Evolutionary conservation across 1,140 invertebrate genomes (phyloP), one percentile per base, ranked within the genome.

Genomic region (Mercenaria mercenaria): DNA sequence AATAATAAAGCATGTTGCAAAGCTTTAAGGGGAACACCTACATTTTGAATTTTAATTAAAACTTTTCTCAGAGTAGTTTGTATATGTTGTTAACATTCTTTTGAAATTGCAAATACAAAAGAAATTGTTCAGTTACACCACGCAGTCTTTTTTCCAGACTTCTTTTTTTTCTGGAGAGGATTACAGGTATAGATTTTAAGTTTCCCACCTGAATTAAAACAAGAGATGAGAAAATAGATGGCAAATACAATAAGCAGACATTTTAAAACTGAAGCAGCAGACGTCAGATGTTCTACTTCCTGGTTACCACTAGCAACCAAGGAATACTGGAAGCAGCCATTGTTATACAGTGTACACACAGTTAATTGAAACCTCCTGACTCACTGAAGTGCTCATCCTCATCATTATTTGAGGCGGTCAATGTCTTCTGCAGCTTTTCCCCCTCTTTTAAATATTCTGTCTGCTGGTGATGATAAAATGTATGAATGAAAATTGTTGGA

Each of bases 271-370:
- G 34, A 39, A 39, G 67, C 11, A 72, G 67, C 67, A 72, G 67
- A 37, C 67, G 67, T 72, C 34, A 72, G 67, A 72, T 72, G 74
- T 26, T 52, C 50, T 34, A 77, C 74, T 50, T 77, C 74, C 74
- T 77, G 74, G 74, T 77, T 77, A 52, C 74, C 74, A 41, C 10
- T 77, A 77, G 74, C 74, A 77, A 77, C 74, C 74, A 50, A 37
- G 74, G 47, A 77, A 77, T 2, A 77, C 23, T 77, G 74, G 47
- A 29, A 18, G 74, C 74, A 52, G 74, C 74, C 74, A 77, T 77
- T 77, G 43, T 77, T 77, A 34, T 50, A 59, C 56, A 69, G 67
- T 50, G 74, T 77, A 23, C 29, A 39, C 29, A 50, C 1, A 47
- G 47, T 77, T 77, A 77, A 77, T 77, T 77, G 74, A 77, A 77